Conservation (phyloP, 1,140 invertebrate genomes). For the Zaprionus ghesquierei region DNA sequence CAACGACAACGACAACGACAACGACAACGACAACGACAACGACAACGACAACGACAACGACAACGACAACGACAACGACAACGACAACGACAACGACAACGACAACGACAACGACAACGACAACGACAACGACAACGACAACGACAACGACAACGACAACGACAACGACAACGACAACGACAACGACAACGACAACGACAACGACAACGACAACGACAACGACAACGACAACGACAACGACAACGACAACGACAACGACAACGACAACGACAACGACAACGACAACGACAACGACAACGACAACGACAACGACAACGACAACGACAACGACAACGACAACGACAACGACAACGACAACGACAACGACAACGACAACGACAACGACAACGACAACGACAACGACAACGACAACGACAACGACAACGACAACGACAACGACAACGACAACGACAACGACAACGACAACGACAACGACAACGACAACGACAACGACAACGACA, state of each 20-base stretch:
- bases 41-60: constrained; percentile 18
- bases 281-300: constrained; percentile 18
- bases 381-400: constrained; percentile 18
- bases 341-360: constrained; percentile 17
- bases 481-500: constrained; percentile 19
- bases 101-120: constrained; percentile 17
- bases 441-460: constrained; percentile 19
- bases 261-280: constrained; percentile 18
- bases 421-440: constrained; percentile 16
- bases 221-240: constrained; percentile 17
- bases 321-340: constrained; percentile 19
- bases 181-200: constrained; percentile 16
- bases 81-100: constrained; percentile 19
- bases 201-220: constrained; percentile 19
- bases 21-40: constrained; percentile 18
- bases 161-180: constrained; percentile 18
- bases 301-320: constrained; percentile 16
- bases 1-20: constrained; percentile 19
- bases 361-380: constrained; percentile 19
- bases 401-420: constrained; percentile 18
- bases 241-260: constrained; percentile 19
- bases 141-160: constrained; percentile 18
- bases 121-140: constrained; percentile 19
- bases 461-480: constrained; percentile 17
- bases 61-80: constrained; percentile 16